These are phyloP conservation scores for Poecilia latipinna DNA, from an alignment of 2,113 vertebrate genomes.

Conservation along the genomic window DNA sequence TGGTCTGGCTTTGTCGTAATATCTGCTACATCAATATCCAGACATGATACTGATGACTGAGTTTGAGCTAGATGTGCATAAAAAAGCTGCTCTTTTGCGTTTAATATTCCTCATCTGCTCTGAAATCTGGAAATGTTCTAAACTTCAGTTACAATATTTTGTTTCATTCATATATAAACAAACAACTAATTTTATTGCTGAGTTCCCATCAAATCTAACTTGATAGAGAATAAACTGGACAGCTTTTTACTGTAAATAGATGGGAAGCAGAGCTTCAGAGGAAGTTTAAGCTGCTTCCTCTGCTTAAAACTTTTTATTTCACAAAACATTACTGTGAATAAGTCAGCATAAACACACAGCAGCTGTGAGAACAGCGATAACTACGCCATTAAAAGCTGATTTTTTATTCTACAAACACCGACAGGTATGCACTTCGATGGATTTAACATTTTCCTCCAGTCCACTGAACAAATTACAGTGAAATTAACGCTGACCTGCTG, in stretches of 20 bases:
- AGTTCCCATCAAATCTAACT: no score
- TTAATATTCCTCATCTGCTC: no score
- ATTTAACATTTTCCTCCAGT: slow-evolving; percentile 27
- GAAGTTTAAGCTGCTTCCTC: slow-evolving; percentile 54
- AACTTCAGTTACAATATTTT: no score
- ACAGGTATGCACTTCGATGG: not conserved
- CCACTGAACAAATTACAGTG: slow-evolving; percentile 13
- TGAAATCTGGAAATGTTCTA: no score
- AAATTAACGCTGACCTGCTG: not conserved
- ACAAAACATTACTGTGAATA: slow-evolving; percentile 3
- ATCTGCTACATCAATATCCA: no score
- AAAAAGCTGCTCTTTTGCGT: no score
- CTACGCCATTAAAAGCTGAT: slow-evolving; percentile 25
- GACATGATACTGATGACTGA: no score
- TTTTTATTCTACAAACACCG: slow-evolving; percentile 17
- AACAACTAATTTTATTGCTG: no score
- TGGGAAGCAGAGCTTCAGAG: slow-evolving; percentile 41
- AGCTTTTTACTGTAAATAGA: not conserved
- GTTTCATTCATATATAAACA: no score
- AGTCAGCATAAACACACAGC: slow-evolving; percentile 23
- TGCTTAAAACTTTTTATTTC: slow-evolving; percentile 25
- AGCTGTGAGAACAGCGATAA: not conserved
- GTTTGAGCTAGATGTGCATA: no score
- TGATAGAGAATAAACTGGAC: not conserved
- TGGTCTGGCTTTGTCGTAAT: no score